Percentiles rank a stretch among this genome's conserved stretches.
These are phyloP conservation scores for Rhorus exstirpatorius DNA, from an alignment of 2,888 invertebrate species.

Conservation along the genomic window DNA sequence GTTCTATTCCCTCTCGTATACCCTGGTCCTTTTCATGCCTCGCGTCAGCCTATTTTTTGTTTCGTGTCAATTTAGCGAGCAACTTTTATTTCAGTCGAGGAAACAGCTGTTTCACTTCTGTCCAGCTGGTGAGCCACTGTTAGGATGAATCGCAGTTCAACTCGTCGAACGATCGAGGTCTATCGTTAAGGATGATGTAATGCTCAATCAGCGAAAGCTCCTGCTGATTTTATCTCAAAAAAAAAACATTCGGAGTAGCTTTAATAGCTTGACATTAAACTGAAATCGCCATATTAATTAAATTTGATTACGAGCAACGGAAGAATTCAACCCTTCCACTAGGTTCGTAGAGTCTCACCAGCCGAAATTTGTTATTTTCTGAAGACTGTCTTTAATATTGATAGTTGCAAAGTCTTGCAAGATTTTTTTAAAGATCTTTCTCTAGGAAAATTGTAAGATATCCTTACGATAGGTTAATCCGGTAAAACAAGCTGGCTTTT, in stretches of 20 bases:
- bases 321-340: background rate
- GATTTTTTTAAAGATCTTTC: too few relatives aligned
- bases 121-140: too few relatives aligned
- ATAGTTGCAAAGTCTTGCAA: too few relatives aligned
- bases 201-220: background rate
- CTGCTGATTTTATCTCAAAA: background rate
- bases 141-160: background rate
- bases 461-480: too few relatives aligned
- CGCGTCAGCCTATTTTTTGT: slow-evolving; percentile 60
- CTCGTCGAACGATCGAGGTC: background rate
- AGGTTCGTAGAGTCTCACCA: too few relatives aligned
- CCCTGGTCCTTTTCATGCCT: slow-evolving; percentile 23
- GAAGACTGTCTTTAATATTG: too few relatives aligned
- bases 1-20: slow-evolving; percentile 8
- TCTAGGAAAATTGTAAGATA: too few relatives aligned
- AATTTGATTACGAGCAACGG: too few relatives aligned
- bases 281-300: too few relatives aligned
- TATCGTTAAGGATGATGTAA: background rate
- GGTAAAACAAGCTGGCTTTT: too few relatives aligned
- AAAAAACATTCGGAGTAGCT: background rate
- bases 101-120: background rate
- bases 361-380: too few relatives aligned
- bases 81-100: background rate
- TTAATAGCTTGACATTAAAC: too few relatives aligned
- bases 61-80: slow-evolving; percentile 49